Evolutionary conservation across 2,888 invertebrate genomes (phyloP), one percentile per base, ranked within the genome.

Genomic region (Hyposoter didymator): DNA sequence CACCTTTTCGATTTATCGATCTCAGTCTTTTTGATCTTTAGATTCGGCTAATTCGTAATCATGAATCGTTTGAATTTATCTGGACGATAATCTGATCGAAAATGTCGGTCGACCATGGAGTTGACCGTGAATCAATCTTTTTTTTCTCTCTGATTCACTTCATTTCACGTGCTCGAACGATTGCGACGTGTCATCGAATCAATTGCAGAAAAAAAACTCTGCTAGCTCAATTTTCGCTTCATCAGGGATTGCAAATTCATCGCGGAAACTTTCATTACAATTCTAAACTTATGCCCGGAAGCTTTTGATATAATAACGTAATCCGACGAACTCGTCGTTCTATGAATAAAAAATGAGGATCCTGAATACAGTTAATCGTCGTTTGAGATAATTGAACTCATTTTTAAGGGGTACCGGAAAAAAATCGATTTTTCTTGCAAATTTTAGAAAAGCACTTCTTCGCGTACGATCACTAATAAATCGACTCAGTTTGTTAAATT

Each of bases 141-240:
- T 43, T 70, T 75, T 64, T 72, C 45, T 45, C 39, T 64, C 64
- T 64, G 59, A 14, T 84, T 52, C 64, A 70, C 32, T 75, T 75
- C 69, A 55, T 80, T 80, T 76, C 80, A 80, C 75, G 80, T 79
- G 66, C 75, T 72, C 75, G 45, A 66, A 72, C 75, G 17, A 80
- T 75, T 22, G 52, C 47, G 52, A 66, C 22, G 22, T 55, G 76
- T 47, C 43, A 28, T 22, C 45, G 45, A 59, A 73, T 62, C 12
- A 14, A 47, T 10, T 28, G n/a, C 66, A 28, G 55, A 55, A 49
- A 66, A 28, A 22, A 28, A 28, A 28, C 2, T 2, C 14, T 59
- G 1, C 28, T 1, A n/a, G 28, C 14, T 1, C 8, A 14, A 59
- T 59, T 28, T 59, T 59, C 14, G 12, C 12, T 22, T 28, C 19